Evolutionary conservation across 1,140 invertebrate genomes (phyloP).

Genomic region (Latrodectus geometricus): DNA sequence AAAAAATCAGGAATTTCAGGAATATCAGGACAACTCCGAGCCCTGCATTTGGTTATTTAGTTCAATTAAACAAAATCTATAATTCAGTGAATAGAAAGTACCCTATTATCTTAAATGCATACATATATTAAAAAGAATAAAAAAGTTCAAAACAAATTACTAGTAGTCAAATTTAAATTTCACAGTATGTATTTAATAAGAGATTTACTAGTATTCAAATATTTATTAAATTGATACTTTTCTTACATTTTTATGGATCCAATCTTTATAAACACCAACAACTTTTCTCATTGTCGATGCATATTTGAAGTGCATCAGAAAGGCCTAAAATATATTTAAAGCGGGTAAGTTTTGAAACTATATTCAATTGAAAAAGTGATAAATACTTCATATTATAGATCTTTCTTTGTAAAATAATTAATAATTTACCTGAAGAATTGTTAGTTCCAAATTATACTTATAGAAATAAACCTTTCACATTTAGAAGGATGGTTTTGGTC

Average conservation of each 20-base stretch:
- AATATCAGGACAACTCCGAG: no score
- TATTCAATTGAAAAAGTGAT: neutral
- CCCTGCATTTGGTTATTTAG: no score
- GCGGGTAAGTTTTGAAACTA: neutral
- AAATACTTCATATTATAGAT: no score
- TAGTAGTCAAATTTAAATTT: no score
- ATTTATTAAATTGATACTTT: neutral
- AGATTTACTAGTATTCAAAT: no score
- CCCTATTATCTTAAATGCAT: no score
- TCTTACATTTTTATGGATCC: constrained; percentile 89
- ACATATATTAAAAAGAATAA: no score
- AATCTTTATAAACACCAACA: constrained; percentile 94
- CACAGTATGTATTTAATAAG: neutral
- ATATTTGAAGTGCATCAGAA: constrained; percentile 88
- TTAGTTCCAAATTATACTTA: neutral
- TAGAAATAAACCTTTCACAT: neutral
- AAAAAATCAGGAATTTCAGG: no score
- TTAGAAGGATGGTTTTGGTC: neutral
- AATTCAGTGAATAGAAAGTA: neutral
- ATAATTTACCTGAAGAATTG: neutral
- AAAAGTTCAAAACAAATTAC: no score
- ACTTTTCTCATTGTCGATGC: constrained; percentile 88
- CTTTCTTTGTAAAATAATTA: neutral
- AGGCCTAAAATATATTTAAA: constrained; percentile 72
- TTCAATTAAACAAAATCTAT: neutral